Evolutionary conservation across 2,797 vertebrate genomes (phyloP).

Genomic region (Amniataba percoides): DNA sequence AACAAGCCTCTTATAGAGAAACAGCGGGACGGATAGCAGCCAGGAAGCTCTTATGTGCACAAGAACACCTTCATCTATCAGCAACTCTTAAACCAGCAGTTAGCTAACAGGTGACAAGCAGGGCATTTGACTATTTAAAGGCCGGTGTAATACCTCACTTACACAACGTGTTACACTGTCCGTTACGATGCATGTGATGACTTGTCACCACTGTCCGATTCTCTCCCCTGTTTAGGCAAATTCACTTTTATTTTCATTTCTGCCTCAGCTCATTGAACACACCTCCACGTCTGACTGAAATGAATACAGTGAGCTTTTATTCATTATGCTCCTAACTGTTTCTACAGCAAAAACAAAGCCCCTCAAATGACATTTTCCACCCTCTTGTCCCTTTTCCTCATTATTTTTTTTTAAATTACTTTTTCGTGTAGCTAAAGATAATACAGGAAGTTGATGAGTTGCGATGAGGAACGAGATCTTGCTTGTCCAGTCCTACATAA

Average conservation of each 20-base stretch:
- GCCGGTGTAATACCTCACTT: slow-evolving; percentile 66
- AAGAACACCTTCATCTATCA: slow-evolving; percentile 53
- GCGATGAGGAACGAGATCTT: slow-evolving; percentile 20
- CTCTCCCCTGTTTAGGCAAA: not conserved
- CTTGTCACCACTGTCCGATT: slow-evolving; percentile 19
- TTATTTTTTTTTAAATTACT: not conserved
- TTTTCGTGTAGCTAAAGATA: not conserved
- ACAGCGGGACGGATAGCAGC: not conserved
- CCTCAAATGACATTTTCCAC: not conserved
- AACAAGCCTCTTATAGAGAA: slow-evolving; percentile 38
- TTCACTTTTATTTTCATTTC: not conserved
- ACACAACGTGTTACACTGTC: slow-evolving; percentile 65
- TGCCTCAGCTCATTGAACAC: not conserved
- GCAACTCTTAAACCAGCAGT: slow-evolving; percentile 58
- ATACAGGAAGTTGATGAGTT: slow-evolving; percentile 28
- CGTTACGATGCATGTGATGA: slow-evolving; percentile 27
- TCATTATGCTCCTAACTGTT: not conserved
- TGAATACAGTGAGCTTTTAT: not conserved
- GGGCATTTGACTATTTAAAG: slow-evolving; percentile 78
- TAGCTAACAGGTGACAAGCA: slow-evolving; percentile 77
- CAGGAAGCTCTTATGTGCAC: slow-evolving; percentile 49
- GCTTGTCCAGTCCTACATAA: slow-evolving; percentile 26
- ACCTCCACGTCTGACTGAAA: slow-evolving; percentile 14
- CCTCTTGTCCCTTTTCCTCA: not conserved
- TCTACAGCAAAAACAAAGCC: not conserved